These are phyloP conservation scores for Platerodrilus igneus DNA, from an alignment of 2,888 invertebrate species.

Conservation along the genomic window DNA sequence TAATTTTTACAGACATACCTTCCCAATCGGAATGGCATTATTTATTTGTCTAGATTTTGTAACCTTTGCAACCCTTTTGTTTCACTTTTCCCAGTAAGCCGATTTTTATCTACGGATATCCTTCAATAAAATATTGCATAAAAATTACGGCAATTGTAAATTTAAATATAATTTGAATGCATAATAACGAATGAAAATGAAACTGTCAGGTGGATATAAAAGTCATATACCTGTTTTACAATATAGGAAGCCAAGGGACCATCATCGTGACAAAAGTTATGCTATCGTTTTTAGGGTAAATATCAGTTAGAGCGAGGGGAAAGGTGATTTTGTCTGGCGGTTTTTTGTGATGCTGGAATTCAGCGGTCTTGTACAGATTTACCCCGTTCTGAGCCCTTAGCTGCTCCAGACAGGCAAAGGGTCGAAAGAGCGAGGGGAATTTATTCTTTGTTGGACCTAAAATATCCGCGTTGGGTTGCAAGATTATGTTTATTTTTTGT, in stretches of 20 bases:
- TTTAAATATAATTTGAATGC: neutral
- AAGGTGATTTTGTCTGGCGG: slow-evolving; percentile 17
- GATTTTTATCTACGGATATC: slow-evolving; percentile 14
- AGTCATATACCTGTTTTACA: slow-evolving; percentile 2
- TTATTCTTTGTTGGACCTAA: slow-evolving; percentile 15
- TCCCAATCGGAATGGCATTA: no score
- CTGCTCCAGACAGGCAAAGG: slow-evolving; percentile 26
- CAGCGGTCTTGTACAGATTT: slow-evolving; percentile 26
- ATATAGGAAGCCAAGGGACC: slow-evolving; percentile 7
- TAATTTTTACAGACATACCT: slow-evolving; percentile 9
- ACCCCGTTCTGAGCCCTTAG: slow-evolving; percentile 23
- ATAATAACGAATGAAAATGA: slow-evolving; percentile 11
- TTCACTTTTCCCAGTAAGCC: neutral
- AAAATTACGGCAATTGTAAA: neutral
- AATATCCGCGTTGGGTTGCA: slow-evolving; percentile 21
- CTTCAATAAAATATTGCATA: slow-evolving; percentile 1
- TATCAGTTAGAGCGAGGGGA: slow-evolving; percentile 9
- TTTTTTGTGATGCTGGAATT: slow-evolving; percentile 27
- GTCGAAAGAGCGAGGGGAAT: slow-evolving; percentile 14
- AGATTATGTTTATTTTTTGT: slow-evolving; percentile 17
- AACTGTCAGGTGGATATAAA: slow-evolving; percentile 16
- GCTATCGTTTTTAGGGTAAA: slow-evolving; percentile 7
- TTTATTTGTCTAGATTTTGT: slow-evolving; percentile 7
- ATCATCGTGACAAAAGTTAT: slow-evolving; percentile 8
- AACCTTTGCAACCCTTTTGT: slow-evolving; percentile 11